Conservation (phyloP, 2,888 invertebrate genomes). For the Pachymerium ferrugineum region DNA sequence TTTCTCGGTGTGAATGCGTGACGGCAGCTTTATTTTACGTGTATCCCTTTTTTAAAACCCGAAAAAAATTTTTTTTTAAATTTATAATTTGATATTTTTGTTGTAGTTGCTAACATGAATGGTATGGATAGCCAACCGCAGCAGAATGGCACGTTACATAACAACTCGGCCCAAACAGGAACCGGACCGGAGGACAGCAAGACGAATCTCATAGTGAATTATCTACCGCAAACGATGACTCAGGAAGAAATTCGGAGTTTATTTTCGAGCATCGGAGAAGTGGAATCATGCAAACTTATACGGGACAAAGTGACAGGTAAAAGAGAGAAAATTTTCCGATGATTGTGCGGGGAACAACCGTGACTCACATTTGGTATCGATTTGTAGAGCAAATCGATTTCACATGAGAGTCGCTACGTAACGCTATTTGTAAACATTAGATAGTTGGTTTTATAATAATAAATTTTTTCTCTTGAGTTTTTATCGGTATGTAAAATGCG, state of each 20-base stretch:
- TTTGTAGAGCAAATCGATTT: not conserved
- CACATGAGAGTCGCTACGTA: too few relatives aligned
- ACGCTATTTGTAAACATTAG: too few relatives aligned
- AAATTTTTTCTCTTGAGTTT: too few relatives aligned
- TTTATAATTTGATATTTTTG: not conserved
- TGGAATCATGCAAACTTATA: conserved; percentile 98
- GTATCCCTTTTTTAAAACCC: too few relatives aligned
- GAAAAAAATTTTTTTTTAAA: not conserved
- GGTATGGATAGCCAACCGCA: conserved; percentile 38
- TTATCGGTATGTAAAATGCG: conserved; percentile 37
- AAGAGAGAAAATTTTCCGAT: conserved; percentile 39
- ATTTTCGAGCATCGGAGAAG: conserved; percentile 97
- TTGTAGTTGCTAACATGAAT: conserved; percentile 37
- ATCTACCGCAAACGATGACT: conserved; percentile 99
- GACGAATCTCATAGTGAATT: conserved; percentile 99
- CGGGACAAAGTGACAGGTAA: conserved; percentile 94
- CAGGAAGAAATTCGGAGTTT: conserved; percentile 97
- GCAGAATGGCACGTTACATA: conserved; percentile 44
- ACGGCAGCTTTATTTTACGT: not conserved
- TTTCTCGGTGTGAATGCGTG: conserved; percentile 10
- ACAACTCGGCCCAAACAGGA: conserved; percentile 46
- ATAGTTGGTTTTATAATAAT: too few relatives aligned
- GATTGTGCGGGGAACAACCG: too few relatives aligned
- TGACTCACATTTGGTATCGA: conserved; percentile 27
- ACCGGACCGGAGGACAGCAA: conserved; percentile 81